These are phyloP conservation scores for Spisula subtruncata DNA, from an alignment of 2,888 invertebrate species.

Conservation along the genomic window DNA sequence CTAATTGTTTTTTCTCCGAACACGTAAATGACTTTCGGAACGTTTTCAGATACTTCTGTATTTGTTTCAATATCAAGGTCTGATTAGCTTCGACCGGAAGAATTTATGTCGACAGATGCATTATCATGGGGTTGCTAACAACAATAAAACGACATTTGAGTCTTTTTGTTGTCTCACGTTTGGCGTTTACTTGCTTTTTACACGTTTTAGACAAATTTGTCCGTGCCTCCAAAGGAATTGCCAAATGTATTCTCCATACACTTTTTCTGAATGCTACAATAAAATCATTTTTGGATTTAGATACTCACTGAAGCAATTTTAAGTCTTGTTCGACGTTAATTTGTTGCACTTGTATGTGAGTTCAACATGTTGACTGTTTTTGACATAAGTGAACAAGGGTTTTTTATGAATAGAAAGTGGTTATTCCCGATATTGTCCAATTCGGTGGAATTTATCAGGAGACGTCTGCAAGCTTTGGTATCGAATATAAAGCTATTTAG, in stretches of 20 bases:
- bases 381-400: not conserved
- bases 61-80: not conserved
- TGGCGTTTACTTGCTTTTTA: not conserved
- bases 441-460: no score
- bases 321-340: not conserved
- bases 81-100: not conserved
- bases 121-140: not conserved
- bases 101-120: slow-evolving; percentile 7
- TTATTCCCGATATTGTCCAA: no score
- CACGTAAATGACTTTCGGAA: no score
- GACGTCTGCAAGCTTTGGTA: no score
- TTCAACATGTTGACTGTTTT: not conserved
- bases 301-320: no score
- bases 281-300: no score
- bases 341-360: not conserved
- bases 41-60: not conserved
- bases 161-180: not conserved
- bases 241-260: not conserved
- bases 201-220: not conserved
- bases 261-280: not conserved
- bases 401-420: no score
- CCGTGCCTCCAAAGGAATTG: not conserved
- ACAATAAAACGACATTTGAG: not conserved
- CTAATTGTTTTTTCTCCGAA: no score
- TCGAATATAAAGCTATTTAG: no score